These are phyloP conservation scores for Cordilura impudica DNA, from an alignment of 2,888 invertebrate genomes.

Conservation along the genomic window DNA sequence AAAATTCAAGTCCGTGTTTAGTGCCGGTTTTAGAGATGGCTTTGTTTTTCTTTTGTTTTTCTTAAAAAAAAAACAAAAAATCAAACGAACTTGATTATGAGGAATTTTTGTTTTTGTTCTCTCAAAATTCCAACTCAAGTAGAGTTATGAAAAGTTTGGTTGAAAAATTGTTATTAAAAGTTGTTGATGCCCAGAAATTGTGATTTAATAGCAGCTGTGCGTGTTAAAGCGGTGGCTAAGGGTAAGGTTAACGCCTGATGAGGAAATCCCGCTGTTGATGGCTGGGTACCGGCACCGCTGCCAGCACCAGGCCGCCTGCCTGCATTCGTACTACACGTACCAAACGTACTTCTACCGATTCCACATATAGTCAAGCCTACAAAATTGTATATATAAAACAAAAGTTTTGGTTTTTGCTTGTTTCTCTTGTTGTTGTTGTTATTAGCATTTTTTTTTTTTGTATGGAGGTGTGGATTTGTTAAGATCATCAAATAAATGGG, in stretches of 20 bases:
- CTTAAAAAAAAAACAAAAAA: slow-evolving; percentile 3
- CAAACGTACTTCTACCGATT: slow-evolving; percentile 77
- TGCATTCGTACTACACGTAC: slow-evolving; percentile 76
- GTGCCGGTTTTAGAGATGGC: background rate
- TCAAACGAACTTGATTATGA: background rate
- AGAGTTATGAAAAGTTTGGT: slow-evolving; percentile 25
- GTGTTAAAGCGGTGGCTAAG: slow-evolving; percentile 76
- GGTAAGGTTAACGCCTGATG: slow-evolving; percentile 76
- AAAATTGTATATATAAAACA: slow-evolving; percentile 69
- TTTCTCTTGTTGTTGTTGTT: background rate
- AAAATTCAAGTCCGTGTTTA: background rate
- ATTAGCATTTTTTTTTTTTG: background rate
- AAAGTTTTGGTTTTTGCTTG: background rate
- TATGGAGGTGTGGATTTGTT: background rate
- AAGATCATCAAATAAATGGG: background rate
- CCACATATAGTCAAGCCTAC: slow-evolving; percentile 78
- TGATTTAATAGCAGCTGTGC: slow-evolving; percentile 77
- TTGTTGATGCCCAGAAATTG: slow-evolving; percentile 78
- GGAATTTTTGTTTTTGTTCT: background rate
- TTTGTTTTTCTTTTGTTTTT: background rate
- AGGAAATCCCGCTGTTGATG: slow-evolving; percentile 74
- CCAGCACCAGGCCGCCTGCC: slow-evolving; percentile 70
- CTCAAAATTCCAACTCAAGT: background rate
- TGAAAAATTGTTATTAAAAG: slow-evolving; percentile 71
- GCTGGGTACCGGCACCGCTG: slow-evolving; percentile 69